These are phyloP conservation scores for Drosophila anceps DNA, from an alignment of 2,888 invertebrate genomes.

Conservation along the genomic window DNA sequence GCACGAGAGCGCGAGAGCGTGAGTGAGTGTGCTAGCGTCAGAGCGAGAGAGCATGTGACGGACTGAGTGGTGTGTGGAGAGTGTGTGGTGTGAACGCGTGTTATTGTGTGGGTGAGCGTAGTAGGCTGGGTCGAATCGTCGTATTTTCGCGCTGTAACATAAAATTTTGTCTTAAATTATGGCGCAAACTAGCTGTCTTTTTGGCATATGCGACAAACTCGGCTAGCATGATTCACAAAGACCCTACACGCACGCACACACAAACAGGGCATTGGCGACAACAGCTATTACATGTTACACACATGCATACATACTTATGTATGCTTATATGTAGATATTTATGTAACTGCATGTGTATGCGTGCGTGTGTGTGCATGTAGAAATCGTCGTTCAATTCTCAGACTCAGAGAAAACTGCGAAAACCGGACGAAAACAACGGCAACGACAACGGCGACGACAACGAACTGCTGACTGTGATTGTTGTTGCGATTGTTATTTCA, in stretches of 20 bases:
- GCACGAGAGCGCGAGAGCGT: neutral
- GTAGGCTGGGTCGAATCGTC: slow-evolving; percentile 29
- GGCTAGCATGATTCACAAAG: slow-evolving; percentile 41
- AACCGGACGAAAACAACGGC: slow-evolving; percentile 71
- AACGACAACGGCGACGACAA: slow-evolving; percentile 55
- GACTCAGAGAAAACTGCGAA: slow-evolving; percentile 63
- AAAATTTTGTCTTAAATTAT: slow-evolving; percentile 38
- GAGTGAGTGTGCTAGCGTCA: neutral
- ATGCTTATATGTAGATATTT: slow-evolving; percentile 16
- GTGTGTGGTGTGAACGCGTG: slow-evolving; percentile 11
- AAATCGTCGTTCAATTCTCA: slow-evolving; percentile 49
- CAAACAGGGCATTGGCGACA: neutral
- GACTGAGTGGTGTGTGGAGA: slow-evolving; percentile 7
- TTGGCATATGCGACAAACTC: slow-evolving; percentile 17
- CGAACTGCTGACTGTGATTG: slow-evolving; percentile 57
- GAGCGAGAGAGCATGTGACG: slow-evolving; percentile 5
- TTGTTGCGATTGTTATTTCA: slow-evolving; percentile 40
- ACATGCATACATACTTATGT: slow-evolving; percentile 1
- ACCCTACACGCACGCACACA: slow-evolving; percentile 26
- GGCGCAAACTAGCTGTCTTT: slow-evolving; percentile 21
- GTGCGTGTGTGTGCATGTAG: slow-evolving; percentile 12
- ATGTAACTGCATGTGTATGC: slow-evolving; percentile 8
- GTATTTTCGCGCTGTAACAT: slow-evolving; percentile 46
- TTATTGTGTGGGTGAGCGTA: slow-evolving; percentile 40
- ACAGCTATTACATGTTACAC: neutral